Percentiles rank a stretch among this genome's conserved stretches.
These are phyloP conservation scores for Leptobrachium ailaonicum DNA, from an alignment of 2,113 vertebrate species.

Conservation along the genomic window DNA sequence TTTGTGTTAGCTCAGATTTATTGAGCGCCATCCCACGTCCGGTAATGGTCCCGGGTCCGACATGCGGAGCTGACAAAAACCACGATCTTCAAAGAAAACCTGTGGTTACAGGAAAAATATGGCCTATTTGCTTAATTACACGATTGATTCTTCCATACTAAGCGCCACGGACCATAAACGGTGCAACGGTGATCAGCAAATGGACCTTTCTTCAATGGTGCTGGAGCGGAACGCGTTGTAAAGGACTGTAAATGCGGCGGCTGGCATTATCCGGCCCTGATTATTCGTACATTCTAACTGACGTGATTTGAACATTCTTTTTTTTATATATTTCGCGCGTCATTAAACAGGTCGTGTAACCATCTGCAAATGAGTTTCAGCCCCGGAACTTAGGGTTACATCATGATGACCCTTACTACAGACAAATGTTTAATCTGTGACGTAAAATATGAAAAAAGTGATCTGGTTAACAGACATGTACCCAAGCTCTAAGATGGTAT, in stretches of 20 bases:
- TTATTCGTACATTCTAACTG: conserved; percentile 1
- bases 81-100: neutral
- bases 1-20: neutral
- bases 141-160: conserved; percentile 8
- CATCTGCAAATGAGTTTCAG: neutral
- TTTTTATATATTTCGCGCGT: conserved; percentile 14
- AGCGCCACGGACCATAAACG: neutral
- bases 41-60: neutral
- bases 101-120: neutral
- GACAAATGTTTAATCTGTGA: neutral
- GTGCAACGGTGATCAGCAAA: neutral
- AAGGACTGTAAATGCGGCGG: neutral
- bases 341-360: conserved; percentile 21
- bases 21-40: neutral
- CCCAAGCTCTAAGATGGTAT: too few species aligned
- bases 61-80: too few species aligned
- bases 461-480: too few species aligned
- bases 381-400: neutral
- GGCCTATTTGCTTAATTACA: conserved; percentile 2
- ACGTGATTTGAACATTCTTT: conserved; percentile 24
- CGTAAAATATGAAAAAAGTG: neutral
- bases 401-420: neutral
- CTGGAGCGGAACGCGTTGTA: neutral
- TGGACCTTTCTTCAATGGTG: neutral
- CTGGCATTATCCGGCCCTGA: conserved; percentile 7